Percentiles rank a stretch among this genome's conserved stretches.
Conservation (phyloP, 2,113 vertebrate genomes). For the Seriola dumerili region DNA sequence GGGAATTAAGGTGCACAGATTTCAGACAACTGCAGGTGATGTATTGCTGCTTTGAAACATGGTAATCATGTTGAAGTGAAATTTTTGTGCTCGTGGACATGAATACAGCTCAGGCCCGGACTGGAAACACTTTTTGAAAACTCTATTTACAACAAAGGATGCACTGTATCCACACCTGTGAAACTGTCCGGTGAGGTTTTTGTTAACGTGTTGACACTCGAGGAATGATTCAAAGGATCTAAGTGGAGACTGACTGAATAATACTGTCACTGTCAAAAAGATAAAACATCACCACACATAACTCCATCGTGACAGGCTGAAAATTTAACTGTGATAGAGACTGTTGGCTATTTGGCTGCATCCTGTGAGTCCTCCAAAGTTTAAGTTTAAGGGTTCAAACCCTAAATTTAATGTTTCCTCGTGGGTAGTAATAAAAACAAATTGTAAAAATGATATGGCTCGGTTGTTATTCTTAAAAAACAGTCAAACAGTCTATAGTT, state of each 20-base stretch:
- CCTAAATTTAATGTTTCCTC: conserved; percentile 63
- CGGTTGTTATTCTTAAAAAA: conserved; percentile 52
- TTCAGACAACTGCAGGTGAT: neutral
- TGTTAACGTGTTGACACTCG: neutral
- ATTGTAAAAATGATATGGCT: conserved; percentile 49
- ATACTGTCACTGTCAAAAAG: neutral
- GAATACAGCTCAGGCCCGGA: neutral
- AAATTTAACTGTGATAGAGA: conserved; percentile 16
- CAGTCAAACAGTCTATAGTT: conserved; percentile 37
- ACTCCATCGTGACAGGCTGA: conserved; percentile 6
- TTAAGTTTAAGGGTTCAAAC: conserved; percentile 38
- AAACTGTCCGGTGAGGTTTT: neutral
- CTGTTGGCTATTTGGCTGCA: conserved; percentile 23
- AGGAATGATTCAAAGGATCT: neutral
- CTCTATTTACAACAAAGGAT: conserved; percentile 3
- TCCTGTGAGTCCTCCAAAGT: conserved; percentile 54
- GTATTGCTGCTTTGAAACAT: conserved; percentile 7
- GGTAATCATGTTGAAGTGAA: neutral
- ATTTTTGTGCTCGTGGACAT: no score
- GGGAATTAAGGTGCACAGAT: neutral
- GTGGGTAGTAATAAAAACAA: conserved; percentile 67
- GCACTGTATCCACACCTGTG: neutral
- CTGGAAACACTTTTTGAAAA: neutral
- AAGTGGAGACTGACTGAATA: neutral
- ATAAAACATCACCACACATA: neutral